Evolutionary conservation across 2,888 invertebrate species (phyloP).

Genomic region (Drosophila ezoana): DNA sequence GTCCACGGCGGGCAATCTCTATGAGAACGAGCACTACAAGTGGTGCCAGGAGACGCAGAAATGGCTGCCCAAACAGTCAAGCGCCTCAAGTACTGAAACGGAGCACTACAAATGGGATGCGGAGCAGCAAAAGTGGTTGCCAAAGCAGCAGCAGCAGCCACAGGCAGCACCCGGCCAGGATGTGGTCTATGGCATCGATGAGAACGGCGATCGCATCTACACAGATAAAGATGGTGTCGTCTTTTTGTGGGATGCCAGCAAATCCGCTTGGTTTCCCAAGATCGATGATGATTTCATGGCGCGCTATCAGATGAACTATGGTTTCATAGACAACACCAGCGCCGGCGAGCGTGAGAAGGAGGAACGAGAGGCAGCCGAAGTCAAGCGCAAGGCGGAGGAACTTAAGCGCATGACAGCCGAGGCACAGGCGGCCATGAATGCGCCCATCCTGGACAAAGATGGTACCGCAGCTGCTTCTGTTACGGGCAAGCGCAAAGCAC

Average conservation of each 20-base stretch:
- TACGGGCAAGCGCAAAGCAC: conserved; percentile 85
- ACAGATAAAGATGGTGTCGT: conserved; percentile 94
- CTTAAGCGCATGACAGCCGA: conserved; percentile 77
- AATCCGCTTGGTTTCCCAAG: conserved; percentile 98
- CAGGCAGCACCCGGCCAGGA: conserved; percentile 45
- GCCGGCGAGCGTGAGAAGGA: conserved; percentile 66
- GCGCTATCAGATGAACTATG: conserved; percentile 97
- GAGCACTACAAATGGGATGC: conserved; percentile 87
- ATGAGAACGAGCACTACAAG: conserved; percentile 84
- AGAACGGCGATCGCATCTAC: conserved; percentile 92
- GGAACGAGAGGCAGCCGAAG: conserved; percentile 61
- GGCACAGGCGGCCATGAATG: conserved; percentile 71
- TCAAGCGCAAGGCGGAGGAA: conserved; percentile 69
- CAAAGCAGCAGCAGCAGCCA: conserved; percentile 47
- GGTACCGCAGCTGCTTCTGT: conserved; percentile 23
- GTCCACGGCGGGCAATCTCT: conserved; percentile 77
- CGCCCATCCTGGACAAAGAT: conserved; percentile 7
- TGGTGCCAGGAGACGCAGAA: conserved; percentile 84
- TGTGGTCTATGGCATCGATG: conserved; percentile 89
- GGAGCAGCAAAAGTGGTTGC: conserved; percentile 87
- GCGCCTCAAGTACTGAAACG: conserved; percentile 73
- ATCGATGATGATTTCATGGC: conserved; percentile 98
- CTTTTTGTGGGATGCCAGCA: conserved; percentile 95
- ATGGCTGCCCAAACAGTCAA: conserved; percentile 85
- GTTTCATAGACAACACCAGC: conserved; percentile 89